phyloP scores from a whole-genome alignment of 2,888 invertebrate genomes.

The Sturmia bella region DNA sequence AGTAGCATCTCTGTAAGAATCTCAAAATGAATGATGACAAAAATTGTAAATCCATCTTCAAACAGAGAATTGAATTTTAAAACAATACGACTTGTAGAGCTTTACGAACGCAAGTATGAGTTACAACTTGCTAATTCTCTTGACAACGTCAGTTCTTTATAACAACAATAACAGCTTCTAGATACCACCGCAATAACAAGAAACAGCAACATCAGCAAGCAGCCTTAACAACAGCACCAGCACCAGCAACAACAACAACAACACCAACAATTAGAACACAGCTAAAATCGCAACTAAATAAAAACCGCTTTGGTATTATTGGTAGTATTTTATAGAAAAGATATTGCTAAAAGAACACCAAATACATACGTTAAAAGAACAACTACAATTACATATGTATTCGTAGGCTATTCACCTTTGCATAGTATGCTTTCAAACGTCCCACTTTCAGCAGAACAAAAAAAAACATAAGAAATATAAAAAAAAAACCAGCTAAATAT shows the following conservation, averaged over 20 bases:
- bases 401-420: constrained; percentile 81
- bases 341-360: constrained; percentile 46
- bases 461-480: constrained; percentile 23
- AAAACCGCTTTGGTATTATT: constrained; percentile 73
- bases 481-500: constrained; percentile 51
- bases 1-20: not conserved
- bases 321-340: constrained; percentile 27
- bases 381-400: constrained; percentile 55
- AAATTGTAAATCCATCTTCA: constrained; percentile 49
- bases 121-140: constrained; percentile 61
- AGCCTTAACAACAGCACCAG: constrained; percentile 29
- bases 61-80: constrained; percentile 22
- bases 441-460: constrained; percentile 71
- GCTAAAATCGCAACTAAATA: constrained; percentile 58
- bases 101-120: constrained; percentile 30
- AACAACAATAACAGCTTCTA: constrained; percentile 31
- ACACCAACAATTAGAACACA: constrained; percentile 38
- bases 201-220: constrained; percentile 53
- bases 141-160: constrained; percentile 55
- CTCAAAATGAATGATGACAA: constrained; percentile 27
- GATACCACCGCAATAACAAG: constrained; percentile 52
- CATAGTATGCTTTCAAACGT: constrained; percentile 69
- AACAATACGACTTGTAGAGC: constrained; percentile 17
- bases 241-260: constrained; percentile 31
- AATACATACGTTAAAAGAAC: not conserved